A percentile compares a stretch with the other conserved stretches of the same genome.
These are phyloP conservation scores for Pelmatolapia mariae DNA, from an alignment of 2,113 vertebrate species.

Conservation along the genomic window DNA sequence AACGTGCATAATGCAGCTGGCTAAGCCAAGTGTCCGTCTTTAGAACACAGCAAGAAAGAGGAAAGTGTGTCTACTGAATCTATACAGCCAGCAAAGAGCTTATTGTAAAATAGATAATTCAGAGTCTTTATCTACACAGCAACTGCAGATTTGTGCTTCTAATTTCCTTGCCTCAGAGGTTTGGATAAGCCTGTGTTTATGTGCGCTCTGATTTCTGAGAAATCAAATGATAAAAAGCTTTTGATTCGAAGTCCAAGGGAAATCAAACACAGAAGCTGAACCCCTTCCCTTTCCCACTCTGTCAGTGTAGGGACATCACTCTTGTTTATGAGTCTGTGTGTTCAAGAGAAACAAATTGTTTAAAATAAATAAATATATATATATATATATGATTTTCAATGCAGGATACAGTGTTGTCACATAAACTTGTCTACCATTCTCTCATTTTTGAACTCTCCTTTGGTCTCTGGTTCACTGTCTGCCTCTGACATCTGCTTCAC, in stretches of 20 bases:
- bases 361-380: not conserved
- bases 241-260: not conserved
- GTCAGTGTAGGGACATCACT: not conserved
- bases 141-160: not conserved
- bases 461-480: not conserved
- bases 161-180: not conserved
- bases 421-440: not conserved
- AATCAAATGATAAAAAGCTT: not conserved
- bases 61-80: not conserved
- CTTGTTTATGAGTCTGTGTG: not conserved
- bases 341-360: not conserved
- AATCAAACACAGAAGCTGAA: not conserved
- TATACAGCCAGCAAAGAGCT: not conserved
- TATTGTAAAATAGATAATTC: not conserved
- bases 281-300: not conserved
- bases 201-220: not conserved
- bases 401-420: not conserved
- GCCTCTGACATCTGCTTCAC: conserved; percentile 70
- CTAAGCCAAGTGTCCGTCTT: conserved; percentile 8
- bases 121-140: not conserved
- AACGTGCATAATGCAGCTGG: not conserved
- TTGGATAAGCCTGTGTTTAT: not conserved
- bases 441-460: not conserved
- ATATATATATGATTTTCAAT: not conserved
- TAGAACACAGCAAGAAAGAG: not conserved